phyloP scores from a whole-genome alignment of 2,888 invertebrate genomes.

The Deroplatys truncata region DNA sequence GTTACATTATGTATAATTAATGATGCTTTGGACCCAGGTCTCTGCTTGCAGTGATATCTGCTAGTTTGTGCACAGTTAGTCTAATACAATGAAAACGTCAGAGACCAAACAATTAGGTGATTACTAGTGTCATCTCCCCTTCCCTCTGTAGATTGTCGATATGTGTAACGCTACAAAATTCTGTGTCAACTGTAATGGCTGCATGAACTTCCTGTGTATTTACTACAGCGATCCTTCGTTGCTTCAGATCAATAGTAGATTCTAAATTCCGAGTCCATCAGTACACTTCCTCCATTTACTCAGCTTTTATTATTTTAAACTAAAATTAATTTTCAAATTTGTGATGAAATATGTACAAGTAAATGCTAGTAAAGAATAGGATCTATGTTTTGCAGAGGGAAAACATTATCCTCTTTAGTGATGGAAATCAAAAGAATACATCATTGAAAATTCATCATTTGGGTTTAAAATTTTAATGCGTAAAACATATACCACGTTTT shows the following conservation, averaged over 20 bases:
- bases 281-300: too few relatives aligned
- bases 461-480: too few relatives aligned
- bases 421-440: too few relatives aligned
- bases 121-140: conserved; percentile 9
- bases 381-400: too few relatives aligned
- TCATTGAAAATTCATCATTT: too few relatives aligned
- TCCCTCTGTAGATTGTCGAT: background rate
- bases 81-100: background rate
- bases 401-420: too few relatives aligned
- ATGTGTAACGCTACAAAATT: background rate
- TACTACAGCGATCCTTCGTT: background rate
- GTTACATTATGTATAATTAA: conserved; percentile 4
- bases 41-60: background rate
- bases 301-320: too few relatives aligned
- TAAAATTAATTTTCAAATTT: too few relatives aligned
- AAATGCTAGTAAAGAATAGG: too few relatives aligned
- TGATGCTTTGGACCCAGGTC: background rate
- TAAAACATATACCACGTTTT: too few relatives aligned
- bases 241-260: background rate
- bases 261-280: background rate
- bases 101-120: conserved; percentile 15
- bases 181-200: background rate
- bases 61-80: background rate
- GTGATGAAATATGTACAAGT: too few relatives aligned
- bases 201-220: background rate